phyloP scores from a whole-genome alignment of 2,888 invertebrate species.

The Anorthoa munda region DNA sequence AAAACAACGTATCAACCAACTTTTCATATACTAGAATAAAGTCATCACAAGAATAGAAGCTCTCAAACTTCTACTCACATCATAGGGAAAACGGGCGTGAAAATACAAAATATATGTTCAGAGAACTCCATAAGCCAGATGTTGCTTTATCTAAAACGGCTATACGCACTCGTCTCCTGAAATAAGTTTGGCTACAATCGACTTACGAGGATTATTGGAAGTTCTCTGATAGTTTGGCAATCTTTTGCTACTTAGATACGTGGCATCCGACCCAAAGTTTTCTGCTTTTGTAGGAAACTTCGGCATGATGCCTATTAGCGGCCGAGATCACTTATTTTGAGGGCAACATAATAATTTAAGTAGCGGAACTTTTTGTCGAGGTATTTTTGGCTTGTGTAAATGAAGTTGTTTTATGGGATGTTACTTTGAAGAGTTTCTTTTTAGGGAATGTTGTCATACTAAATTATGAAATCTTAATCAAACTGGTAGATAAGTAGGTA shows the following conservation, averaged over 20 bases:
- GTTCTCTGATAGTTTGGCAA: constrained; percentile 82
- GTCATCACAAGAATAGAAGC: constrained; percentile 41
- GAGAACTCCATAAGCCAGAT: constrained; percentile 64
- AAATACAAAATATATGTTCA: constrained; percentile 64
- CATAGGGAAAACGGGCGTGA: constrained; percentile 55
- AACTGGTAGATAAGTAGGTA: too few relatives aligned
- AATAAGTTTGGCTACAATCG: constrained; percentile 81
- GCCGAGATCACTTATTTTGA: constrained; percentile 61
- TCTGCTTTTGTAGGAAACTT: constrained; percentile 77
- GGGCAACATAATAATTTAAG: constrained; percentile 63
- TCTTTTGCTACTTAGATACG: constrained; percentile 83
- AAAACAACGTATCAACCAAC: constrained; percentile 20
- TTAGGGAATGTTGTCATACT: not conserved
- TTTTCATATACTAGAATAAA: constrained; percentile 35
- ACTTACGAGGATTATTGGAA: constrained; percentile 85
- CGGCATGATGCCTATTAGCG: constrained; percentile 74
- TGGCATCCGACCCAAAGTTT: constrained; percentile 79
- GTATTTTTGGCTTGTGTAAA: constrained; percentile 16
- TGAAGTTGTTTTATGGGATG: constrained; percentile 15
- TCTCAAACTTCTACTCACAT: constrained; percentile 58
- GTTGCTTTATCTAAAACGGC: constrained; percentile 67
- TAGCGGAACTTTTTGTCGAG: constrained; percentile 48
- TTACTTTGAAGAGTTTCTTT: constrained; percentile 6
- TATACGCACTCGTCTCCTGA: constrained; percentile 67
- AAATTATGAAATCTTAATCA: not conserved